Percentiles rank a stretch among this genome's conserved stretches.
phyloP scores from a whole-genome alignment of 1,140 invertebrate species.

The Microplitis mediator region DNA sequence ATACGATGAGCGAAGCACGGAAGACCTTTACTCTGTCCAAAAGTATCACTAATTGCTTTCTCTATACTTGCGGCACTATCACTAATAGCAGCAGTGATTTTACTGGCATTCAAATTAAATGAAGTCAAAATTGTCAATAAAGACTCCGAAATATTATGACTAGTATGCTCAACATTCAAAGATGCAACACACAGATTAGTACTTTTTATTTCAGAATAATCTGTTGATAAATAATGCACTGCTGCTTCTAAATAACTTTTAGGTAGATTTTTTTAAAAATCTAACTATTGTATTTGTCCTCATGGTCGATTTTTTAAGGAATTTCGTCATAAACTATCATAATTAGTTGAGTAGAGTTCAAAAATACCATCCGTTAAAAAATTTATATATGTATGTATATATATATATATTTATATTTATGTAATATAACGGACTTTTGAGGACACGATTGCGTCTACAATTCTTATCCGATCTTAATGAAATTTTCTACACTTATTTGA shows the following conservation, averaged over 20 bases:
- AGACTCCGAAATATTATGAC: not conserved
- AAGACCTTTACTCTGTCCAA: constrained; percentile 10
- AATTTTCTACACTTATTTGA: too few relatives aligned
- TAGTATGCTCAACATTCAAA: constrained; percentile 18
- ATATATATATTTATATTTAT: too few relatives aligned
- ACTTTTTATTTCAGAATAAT: constrained; percentile 6
- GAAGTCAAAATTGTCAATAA: not conserved
- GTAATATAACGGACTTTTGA: too few relatives aligned
- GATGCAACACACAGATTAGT: constrained; percentile 14
- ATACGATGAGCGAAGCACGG: constrained; percentile 21
- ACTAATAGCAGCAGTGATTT: not conserved
- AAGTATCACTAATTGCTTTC: constrained; percentile 6
- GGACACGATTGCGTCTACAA: too few relatives aligned
- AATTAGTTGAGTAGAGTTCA: too few relatives aligned
- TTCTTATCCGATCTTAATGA: too few relatives aligned
- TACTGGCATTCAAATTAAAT: constrained; percentile 11
- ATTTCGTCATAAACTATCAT: too few relatives aligned
- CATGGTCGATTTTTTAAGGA: too few relatives aligned
- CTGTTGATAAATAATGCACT: constrained; percentile 26
- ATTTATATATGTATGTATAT: too few relatives aligned
- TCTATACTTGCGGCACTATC: constrained; percentile 21
- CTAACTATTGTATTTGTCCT: too few relatives aligned
- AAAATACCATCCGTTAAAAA: too few relatives aligned
- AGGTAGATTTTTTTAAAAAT: too few relatives aligned
- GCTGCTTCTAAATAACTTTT: constrained; percentile 29